Evolutionary conservation across 2,797 vertebrate genomes (phyloP), one percentile per base, ranked within the genome.

Genomic region (Cichlasoma orientale): DNA sequence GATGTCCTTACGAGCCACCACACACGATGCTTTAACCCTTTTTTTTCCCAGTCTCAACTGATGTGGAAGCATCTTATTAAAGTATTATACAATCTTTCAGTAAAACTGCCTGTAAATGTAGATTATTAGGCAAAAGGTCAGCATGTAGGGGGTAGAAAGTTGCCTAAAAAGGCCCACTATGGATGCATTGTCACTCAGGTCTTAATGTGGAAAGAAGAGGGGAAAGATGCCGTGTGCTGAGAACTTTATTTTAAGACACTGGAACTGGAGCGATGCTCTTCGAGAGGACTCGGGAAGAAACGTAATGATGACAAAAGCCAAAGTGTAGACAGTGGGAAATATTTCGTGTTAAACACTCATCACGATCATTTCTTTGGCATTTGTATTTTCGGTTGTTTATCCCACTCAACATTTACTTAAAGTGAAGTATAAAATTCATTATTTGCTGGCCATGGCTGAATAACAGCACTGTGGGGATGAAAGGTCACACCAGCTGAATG

Each of bases 401-500:
- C 68, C 19, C 11, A 25, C 29, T 59, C 56, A 55, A 66, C 41
- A 36, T 80, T 82, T 78, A 71, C 44, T 11, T 47, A 23, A 31
- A 74, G 19, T 61, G 13, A 11, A 25, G 38, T 56, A 2, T 38
- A 54, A 61, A 16, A 73, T 70, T 78, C 23, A 56, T 23, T 75
- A 80, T 88, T 79, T 80, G 74, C 80, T 41, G 61, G 58, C 57
- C 55, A 53, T 44, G 74, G 19, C 58, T 73, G 36, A 80, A 21
- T 71, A 72, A 50, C 77, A 44, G 78, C 66, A 19, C 13, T 79
- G 68, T 63, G 79, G 63, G 79, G 82, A 81, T 14, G 29, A 85
- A 84, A 86, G 86, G 88, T 77, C 82, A 82, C 53, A 83, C 41
- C 71, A 9, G 80, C 81, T 86, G 88, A 91, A 91, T 86, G 85